Conservation (phyloP, 2,113 vertebrate species). For the Pristiophorus japonicus region DNA sequence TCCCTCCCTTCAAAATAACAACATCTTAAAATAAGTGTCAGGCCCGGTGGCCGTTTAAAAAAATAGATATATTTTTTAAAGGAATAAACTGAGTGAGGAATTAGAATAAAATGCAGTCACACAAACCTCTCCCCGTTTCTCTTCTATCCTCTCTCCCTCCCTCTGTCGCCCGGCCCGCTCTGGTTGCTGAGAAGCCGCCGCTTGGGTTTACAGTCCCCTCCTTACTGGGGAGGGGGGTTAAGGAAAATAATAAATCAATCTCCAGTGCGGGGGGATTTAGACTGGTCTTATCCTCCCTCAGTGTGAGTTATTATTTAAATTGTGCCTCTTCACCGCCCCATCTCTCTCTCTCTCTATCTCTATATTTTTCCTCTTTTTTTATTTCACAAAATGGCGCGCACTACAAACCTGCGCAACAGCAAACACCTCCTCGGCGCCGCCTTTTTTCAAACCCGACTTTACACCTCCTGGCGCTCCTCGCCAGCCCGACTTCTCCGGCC, state of each 20-base stretch:
- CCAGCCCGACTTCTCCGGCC: slow-evolving; percentile 19
- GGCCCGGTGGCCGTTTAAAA: slow-evolving; percentile 35
- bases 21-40: neutral
- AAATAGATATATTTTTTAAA: too few relatives aligned
- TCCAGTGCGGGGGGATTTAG: neutral
- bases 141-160: neutral
- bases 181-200: slow-evolving; percentile 38
- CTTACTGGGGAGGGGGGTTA: neutral
- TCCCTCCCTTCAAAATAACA: too few relatives aligned
- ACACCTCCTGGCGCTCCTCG: slow-evolving; percentile 15
- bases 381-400: slow-evolving; percentile 98
- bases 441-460: slow-evolving; percentile 36
- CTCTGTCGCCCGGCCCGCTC: slow-evolving; percentile 33
- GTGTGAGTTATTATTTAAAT: neutral
- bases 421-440: slow-evolving; percentile 36
- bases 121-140: neutral
- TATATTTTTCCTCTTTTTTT: slow-evolving; percentile 59
- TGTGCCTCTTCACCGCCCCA: neutral
- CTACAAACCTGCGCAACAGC: slow-evolving; percentile 89
- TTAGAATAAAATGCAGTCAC: neutral
- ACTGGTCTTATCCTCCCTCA: neutral
- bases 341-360: neutral
- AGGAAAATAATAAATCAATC: neutral
- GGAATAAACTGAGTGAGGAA: neutral
- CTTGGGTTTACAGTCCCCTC: neutral